These are phyloP conservation scores for Artibeus lituratus DNA, from an alignment of 2,797 vertebrate genomes.

Conservation along the genomic window DNA sequence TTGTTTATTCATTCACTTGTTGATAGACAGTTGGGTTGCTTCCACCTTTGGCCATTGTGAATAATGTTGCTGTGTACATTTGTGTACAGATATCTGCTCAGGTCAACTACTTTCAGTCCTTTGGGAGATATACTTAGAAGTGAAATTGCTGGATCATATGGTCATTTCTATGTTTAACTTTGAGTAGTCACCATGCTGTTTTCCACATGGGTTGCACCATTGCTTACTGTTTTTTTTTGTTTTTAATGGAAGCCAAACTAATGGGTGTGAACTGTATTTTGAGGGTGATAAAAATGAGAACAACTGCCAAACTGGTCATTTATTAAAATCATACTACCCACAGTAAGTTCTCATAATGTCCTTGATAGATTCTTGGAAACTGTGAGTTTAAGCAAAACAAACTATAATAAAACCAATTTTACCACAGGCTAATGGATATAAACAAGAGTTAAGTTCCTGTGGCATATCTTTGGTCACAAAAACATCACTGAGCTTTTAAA, in stretches of 20 bases:
- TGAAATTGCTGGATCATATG: not conserved
- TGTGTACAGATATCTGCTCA: not conserved
- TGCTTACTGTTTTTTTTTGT: not conserved
- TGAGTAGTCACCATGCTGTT: not conserved
- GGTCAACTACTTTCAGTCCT: not conserved
- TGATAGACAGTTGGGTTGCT: not conserved
- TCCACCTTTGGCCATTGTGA: not conserved
- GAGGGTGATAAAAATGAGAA: not conserved
- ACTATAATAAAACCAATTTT: not conserved
- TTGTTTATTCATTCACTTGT: not conserved
- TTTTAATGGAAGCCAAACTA: not conserved
- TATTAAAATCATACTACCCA: not conserved
- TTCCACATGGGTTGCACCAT: not conserved
- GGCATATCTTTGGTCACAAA: not conserved
- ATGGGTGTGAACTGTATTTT: not conserved
- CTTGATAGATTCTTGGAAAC: not conserved
- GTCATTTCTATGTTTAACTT: not conserved
- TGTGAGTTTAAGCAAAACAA: not conserved
- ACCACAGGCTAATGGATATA: not conserved
- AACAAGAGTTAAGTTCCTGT: not conserved
- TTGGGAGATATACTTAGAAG: not conserved
- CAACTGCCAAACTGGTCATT: not conserved
- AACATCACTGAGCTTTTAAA: not conserved
- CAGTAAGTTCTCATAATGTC: not conserved
- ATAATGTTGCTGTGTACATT: not conserved